phyloP scores from a whole-genome alignment of 2,113 vertebrate genomes.

The Bufo gargarizans region DNA sequence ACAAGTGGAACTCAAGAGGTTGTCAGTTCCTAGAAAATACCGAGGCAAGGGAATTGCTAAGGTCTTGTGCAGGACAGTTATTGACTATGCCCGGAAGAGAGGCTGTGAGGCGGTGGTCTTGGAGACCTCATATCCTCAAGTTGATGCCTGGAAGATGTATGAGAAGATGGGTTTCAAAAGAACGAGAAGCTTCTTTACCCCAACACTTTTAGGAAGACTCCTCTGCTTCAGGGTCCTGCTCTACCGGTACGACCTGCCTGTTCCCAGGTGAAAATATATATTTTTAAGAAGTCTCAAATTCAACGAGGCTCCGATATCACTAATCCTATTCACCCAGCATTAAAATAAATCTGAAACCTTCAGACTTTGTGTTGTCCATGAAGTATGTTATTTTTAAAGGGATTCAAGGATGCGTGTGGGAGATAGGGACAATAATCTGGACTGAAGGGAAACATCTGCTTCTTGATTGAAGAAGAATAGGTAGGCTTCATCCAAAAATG shows the following conservation, averaged over 20 bases:
- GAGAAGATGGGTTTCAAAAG: slow-evolving; percentile 63
- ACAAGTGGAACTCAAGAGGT: slow-evolving; percentile 64
- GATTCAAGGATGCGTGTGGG: no score
- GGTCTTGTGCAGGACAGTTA: slow-evolving; percentile 61
- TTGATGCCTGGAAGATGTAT: slow-evolving; percentile 62
- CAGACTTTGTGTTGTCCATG: no score
- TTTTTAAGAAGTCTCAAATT: no score
- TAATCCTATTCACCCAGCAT: no score
- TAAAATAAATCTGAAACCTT: no score
- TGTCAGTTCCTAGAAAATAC: slow-evolving; percentile 61
- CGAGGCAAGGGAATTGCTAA: slow-evolving; percentile 66
- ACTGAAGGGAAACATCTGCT: no score
- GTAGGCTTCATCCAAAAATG: no score
- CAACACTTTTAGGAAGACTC: slow-evolving; percentile 1
- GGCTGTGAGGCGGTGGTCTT: slow-evolving; percentile 65
- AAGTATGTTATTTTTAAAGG: no score
- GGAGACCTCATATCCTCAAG: slow-evolving; percentile 62
- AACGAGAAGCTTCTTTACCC: background rate
- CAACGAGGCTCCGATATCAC: no score
- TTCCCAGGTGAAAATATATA: background rate
- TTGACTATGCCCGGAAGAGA: slow-evolving; percentile 61
- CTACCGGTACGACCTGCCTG: slow-evolving; percentile 48
- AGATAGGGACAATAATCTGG: no score
- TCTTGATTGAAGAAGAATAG: no score
- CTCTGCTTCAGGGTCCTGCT: slow-evolving; percentile 41